phyloP scores from a whole-genome alignment of 2,888 invertebrate species.

The Dryadula phaetusa region DNA sequence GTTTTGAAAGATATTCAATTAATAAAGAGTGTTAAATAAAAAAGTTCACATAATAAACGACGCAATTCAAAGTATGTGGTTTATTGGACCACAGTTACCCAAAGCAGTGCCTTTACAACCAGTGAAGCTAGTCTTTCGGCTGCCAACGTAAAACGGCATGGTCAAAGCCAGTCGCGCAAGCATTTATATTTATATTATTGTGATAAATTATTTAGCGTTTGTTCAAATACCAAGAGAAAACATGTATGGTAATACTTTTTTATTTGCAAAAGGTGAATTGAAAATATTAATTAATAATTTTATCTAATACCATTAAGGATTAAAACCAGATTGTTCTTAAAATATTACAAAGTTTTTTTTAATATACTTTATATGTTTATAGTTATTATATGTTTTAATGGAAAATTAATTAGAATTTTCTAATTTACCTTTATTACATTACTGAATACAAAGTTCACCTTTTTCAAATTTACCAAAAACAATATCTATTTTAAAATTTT shows the following conservation, averaged over 20 bases:
- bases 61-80: neutral
- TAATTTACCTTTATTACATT: neutral
- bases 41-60: neutral
- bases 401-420: no score
- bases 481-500: neutral
- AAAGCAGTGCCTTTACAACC: conserved; percentile 76
- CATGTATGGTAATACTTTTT: neutral
- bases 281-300: neutral
- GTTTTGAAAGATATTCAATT: neutral
- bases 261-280: conserved; percentile 14
- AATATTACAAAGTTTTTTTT: neutral
- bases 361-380: no score
- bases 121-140: conserved; percentile 80
- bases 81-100: conserved; percentile 30
- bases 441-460: neutral
- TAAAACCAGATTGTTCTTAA: neutral
- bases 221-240: conserved; percentile 37
- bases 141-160: conserved; percentile 52
- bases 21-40: neutral
- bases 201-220: conserved; percentile 47
- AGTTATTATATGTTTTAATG: no score
- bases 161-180: conserved; percentile 74
- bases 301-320: neutral
- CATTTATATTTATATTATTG: conserved; percentile 82
- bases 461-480: conserved; percentile 8